Evolutionary conservation across 1,140 invertebrate species (phyloP).

Genomic region (Lepidurus apus): DNA sequence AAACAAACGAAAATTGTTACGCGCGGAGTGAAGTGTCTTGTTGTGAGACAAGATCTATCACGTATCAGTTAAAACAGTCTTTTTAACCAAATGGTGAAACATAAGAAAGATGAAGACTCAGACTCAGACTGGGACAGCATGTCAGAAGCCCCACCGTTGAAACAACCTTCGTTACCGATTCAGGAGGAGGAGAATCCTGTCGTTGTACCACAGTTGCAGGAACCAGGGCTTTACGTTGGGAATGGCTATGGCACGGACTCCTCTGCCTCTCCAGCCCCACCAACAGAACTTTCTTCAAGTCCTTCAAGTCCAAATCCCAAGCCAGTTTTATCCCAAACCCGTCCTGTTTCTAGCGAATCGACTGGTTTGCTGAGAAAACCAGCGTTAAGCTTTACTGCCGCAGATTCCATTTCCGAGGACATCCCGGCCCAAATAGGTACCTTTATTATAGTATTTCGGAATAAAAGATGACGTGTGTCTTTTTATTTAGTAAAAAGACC

Average conservation of each 20-base stretch:
- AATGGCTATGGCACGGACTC: neutral
- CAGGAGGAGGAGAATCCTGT: neutral
- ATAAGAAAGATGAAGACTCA: neutral
- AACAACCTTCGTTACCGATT: neutral
- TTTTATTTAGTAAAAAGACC: neutral
- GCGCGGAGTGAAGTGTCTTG: too few species aligned
- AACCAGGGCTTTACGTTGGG: neutral
- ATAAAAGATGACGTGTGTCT: neutral
- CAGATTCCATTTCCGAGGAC: neutral
- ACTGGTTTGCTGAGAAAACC: neutral
- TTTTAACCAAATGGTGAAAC: neutral
- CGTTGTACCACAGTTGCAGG: neutral
- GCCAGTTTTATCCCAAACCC: neutral
- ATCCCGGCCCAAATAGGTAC: neutral
- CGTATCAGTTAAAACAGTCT: neutral
- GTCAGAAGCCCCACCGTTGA: conserved; percentile 9
- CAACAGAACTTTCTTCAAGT: neutral
- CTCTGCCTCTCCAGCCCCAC: neutral
- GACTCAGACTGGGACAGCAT: neutral
- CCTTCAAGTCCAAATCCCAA: neutral
- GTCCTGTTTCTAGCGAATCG: neutral
- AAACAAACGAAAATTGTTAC: too few species aligned
- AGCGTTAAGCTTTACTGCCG: neutral
- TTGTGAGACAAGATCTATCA: neutral
- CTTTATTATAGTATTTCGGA: neutral